These are phyloP conservation scores for Cricetomys ansorgei DNA, from an alignment of 2,113 vertebrate species.

Conservation along the genomic window DNA sequence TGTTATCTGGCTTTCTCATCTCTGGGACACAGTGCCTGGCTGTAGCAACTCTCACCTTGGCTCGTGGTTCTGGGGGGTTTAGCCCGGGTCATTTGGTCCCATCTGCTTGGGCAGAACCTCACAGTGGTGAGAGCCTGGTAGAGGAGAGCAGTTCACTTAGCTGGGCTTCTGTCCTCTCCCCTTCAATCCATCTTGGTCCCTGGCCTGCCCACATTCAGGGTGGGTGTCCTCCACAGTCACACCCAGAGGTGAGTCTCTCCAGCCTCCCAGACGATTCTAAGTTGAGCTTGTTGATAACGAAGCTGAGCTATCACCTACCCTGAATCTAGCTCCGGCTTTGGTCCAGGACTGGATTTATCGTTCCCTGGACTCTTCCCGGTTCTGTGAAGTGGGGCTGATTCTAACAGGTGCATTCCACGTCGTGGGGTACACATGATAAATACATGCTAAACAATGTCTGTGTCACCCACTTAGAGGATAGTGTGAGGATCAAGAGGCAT, in stretches of 20 bases:
- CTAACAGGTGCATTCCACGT: background rate
- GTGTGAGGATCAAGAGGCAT: background rate
- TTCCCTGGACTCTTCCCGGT: background rate
- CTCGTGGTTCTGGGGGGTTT: background rate
- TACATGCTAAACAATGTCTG: background rate
- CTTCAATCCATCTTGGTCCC: background rate
- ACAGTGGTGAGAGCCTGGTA: background rate
- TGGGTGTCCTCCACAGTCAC: background rate
- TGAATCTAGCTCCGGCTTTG: background rate
- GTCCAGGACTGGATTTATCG: background rate
- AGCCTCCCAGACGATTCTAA: background rate
- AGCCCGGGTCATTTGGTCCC: background rate
- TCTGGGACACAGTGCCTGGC: too few relatives aligned
- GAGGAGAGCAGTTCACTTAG: background rate
- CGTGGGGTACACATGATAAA: background rate
- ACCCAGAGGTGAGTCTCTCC: background rate
- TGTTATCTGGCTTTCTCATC: background rate
- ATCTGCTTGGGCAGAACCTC: background rate
- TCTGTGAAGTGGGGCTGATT: background rate
- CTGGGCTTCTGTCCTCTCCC: background rate
- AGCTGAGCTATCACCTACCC: background rate
- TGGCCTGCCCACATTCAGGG: background rate
- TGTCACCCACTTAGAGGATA: background rate
- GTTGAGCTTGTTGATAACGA: too few relatives aligned
- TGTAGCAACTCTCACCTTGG: background rate